Base-by-base conservation (phyloP, 2,797 vertebrate species). In the Anableps anableps region DNA sequence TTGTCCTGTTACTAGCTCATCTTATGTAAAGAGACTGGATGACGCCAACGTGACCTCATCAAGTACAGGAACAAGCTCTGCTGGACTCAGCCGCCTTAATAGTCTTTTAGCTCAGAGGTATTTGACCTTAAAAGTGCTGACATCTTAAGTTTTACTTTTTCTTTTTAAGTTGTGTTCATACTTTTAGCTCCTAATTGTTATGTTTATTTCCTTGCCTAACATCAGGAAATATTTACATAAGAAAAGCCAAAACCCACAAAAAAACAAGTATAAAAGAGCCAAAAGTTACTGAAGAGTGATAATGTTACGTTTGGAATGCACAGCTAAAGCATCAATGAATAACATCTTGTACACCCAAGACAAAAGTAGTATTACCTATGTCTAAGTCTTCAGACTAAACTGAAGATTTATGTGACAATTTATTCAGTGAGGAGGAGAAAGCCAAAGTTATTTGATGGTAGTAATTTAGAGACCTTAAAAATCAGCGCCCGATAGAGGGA, bases 1-100 rank as follows among this genome's bases (percentile, higher is more conserved):
- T 82, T 70, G 77, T 87, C 77, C 81, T 68, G 29, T 86, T 83
- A 88, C 47, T 64, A 96, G 96, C 93, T 95, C 96, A 77, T 96
- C 96, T 84, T 97, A 96, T 84, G 96, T 95, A 93, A 94, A 91
- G 90, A 96, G 94, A 93, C 94, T 96, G 88, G 95, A 97, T 86
- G 95, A 96, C 86, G 87, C 95, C 36, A 88, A 88, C 29, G 64
- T 93, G 88, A 96, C 94, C 94, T 96, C 96, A 71, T 87, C 92
- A 51, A 94, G 86, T 88, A 94, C 90, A 74, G 94, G 92, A 92
- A 93, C 93, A 36, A 88, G 86, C 90, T 90, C 91, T 41, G 83
- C 92, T 62, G 94, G 95, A 83, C 92, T 96, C 78, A 84, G 93
- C 78, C 96, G 95, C 76, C 93, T 95, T 79, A 96, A 95, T 80